Evolutionary conservation across 1,140 invertebrate species (phyloP), one percentile per base, ranked within the genome.

Genomic region (Holcopasites calliopsidis): DNA sequence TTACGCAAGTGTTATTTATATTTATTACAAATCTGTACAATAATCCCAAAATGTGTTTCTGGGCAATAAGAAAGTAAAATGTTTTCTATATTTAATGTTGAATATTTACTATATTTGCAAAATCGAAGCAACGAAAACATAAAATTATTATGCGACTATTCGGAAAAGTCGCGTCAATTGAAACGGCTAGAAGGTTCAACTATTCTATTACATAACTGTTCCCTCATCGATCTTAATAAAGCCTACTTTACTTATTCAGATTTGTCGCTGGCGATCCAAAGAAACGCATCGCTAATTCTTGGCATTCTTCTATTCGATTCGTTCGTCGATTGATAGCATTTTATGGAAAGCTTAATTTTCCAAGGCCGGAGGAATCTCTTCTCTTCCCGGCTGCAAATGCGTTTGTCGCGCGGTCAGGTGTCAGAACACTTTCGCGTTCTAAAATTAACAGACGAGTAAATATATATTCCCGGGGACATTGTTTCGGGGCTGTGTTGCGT

Each of bases 381-480:
- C n/a, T n/a, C n/a, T n/a, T n/a, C n/a, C n/a, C n/a, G n/a, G n/a
- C n/a, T n/a, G n/a, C n/a, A n/a, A n/a, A n/a, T n/a, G n/a, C n/a
- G n/a, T n/a, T 23, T 60, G 26, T 38, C 38, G 3, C 40, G 18
- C 35, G 7, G 38, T 76, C 55, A 61, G 61, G 38, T 73, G 72
- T 54, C 38, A 60, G 16, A 76, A 55, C 10, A 35, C n/a, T 38
- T 68, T 68, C 49, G 13, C 18, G 11, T 10, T 33, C 72, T 76
- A 82, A 83, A 76, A 79, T 82, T 83, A 83, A 50, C 50, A 8
- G 6, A 73, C 21, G 23, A 35, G 35, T 69, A 68, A 55, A 71
- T 64, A 76, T 70, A 64, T 78, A 47, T 61, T 16, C 47, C 44
- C 50, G 44, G 42, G 62, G 61, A 76, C 61, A 73, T 73, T 83